Percentiles rank a stretch among this genome's conserved stretches.
phyloP scores from a whole-genome alignment of 2,888 invertebrate genomes.

The Pherbina coryleti region DNA sequence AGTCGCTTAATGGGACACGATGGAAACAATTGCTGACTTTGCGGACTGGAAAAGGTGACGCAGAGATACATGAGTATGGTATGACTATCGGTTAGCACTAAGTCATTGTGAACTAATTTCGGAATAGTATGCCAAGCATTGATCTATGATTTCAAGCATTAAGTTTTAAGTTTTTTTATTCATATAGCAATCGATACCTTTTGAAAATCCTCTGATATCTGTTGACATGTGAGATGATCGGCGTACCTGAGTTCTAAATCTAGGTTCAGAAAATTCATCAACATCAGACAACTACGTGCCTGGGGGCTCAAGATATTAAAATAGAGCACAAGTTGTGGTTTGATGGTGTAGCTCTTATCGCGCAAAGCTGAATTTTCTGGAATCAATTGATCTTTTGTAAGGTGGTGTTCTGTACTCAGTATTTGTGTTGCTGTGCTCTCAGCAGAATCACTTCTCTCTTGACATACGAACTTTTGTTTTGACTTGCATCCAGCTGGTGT shows the following conservation, averaged over 20 bases:
- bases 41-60: conserved; percentile 52
- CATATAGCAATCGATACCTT: conserved; percentile 52
- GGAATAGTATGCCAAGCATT: conserved; percentile 69
- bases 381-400: too few relatives aligned
- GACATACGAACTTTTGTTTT: too few relatives aligned
- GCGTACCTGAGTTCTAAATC: conserved; percentile 67
- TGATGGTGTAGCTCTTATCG: too few relatives aligned
- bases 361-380: too few relatives aligned
- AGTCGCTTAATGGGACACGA: conserved; percentile 56
- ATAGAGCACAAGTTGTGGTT: conserved; percentile 59
- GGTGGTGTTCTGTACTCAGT: too few relatives aligned
- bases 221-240: conserved; percentile 67
- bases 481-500: too few relatives aligned
- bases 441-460: too few relatives aligned
- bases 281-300: conserved; percentile 68
- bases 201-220: conserved; percentile 61
- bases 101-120: conserved; percentile 62
- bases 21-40: conserved; percentile 50
- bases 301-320: conserved; percentile 68
- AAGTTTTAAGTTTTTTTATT: background rate
- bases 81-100: conserved; percentile 69
- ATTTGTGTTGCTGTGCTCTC: too few relatives aligned
- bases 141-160: conserved; percentile 51
- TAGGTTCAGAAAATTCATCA: conserved; percentile 66
- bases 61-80: conserved; percentile 69